A percentile compares a stretch with the other conserved stretches of the same genome.
Conservation (phyloP, 2,888 invertebrate species). For the Nephrotoma flavescens region DNA sequence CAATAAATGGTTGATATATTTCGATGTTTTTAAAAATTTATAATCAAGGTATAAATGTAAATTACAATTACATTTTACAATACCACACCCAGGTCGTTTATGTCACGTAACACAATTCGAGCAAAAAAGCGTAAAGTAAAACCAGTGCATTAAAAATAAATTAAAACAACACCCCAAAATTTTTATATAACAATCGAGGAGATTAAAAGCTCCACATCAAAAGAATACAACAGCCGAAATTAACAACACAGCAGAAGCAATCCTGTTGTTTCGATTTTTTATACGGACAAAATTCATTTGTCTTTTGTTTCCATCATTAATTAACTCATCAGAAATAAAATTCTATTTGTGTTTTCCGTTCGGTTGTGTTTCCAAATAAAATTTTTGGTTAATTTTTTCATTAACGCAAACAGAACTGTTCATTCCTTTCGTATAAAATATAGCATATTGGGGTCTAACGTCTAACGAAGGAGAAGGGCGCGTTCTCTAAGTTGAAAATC, state of each 20-base stretch:
- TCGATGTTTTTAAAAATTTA: too few species aligned
- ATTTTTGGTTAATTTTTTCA: neutral
- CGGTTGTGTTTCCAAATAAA: neutral
- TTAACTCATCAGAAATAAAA: neutral
- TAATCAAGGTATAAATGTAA: neutral
- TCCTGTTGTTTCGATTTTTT: neutral
- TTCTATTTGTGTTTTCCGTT: neutral
- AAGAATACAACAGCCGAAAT: neutral
- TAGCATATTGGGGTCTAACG: neutral
- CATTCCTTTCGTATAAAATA: neutral
- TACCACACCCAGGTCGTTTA: neutral
- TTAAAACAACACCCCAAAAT: neutral
- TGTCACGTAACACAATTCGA: neutral
- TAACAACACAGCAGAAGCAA: neutral
- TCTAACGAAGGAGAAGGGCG: neutral
- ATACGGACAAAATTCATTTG: neutral
- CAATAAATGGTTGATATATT: too few species aligned
- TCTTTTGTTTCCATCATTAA: neutral
- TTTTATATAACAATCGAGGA: neutral
- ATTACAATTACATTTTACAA: neutral
- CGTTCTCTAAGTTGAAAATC: neutral
- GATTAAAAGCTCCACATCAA: neutral
- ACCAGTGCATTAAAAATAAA: neutral
- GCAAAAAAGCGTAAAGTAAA: neutral
- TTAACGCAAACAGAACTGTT: neutral